These are phyloP conservation scores for Pseudotriccus pelzelni DNA, from an alignment of 2,797 vertebrate genomes.

Conservation along the genomic window DNA sequence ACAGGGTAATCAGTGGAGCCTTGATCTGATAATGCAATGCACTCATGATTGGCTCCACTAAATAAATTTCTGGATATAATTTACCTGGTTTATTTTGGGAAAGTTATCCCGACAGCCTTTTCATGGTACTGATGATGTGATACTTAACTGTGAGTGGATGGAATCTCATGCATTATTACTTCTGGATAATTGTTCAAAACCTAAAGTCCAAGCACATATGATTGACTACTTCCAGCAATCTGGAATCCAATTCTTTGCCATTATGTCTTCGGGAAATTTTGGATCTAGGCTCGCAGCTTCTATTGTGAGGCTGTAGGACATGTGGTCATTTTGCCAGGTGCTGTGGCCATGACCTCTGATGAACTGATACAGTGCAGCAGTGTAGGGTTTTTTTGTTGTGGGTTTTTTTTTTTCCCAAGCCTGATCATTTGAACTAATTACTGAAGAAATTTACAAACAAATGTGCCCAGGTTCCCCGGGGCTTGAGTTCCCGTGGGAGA, in stretches of 20 bases:
- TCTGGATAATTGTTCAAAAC: neutral
- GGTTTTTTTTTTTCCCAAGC: neutral
- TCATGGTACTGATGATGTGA: neutral
- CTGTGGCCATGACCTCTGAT: neutral
- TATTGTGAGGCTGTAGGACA: neutral
- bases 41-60: neutral
- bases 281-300: neutral
- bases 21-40: neutral
- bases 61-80: neutral
- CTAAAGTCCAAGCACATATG: neutral
- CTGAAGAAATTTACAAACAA: neutral
- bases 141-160: neutral
- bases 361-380: neutral
- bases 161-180: neutral
- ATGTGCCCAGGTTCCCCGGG: neutral
- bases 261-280: neutral
- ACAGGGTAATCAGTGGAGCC: neutral
- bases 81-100: neutral
- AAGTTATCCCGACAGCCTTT: neutral
- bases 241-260: neutral
- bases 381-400: rapidly evolving
- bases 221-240: neutral
- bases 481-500: neutral
- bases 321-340: neutral
- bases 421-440: neutral